Evolutionary conservation across 1,140 invertebrate species (phyloP), one percentile per base, ranked within the genome.

Genomic region (Drosophila erecta): DNA sequence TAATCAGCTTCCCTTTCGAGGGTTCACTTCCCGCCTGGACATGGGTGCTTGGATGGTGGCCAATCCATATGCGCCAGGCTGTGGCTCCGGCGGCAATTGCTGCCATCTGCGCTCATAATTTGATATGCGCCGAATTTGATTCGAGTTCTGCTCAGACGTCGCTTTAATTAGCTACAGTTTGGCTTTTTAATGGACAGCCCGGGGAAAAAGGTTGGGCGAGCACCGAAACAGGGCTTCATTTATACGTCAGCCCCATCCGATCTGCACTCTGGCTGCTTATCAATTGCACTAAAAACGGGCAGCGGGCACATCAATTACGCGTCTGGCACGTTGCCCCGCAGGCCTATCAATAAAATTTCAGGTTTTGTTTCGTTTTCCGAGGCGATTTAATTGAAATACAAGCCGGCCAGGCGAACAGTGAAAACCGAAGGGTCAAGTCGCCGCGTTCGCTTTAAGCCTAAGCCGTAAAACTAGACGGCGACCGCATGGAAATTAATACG

Each of bases 61-160:
- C 60, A 54, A 76, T 75, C 61, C 60, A 86, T 86, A 74, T 81
- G 78, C 76, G 81, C 81, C 81, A 86, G 74, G 78, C 81, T 81
- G 66, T 71, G 43, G 61, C 49, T 67, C 41, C 41, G 67, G 22
- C 56, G 57, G 62, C 81, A 81, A 87, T 86, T 86, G 83, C 79
- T 87, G 83, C 81, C 81, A 86, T 83, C 83, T 86, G 81, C 73
- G 84, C 76, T 83, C 83, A 86, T 86, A 86, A 86, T 87, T 86
- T 86, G 79, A 86, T 86, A 87, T 86, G 65, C 79, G 79, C 79
- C 65, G 79, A 86, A 86, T 86, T 86, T 86, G 79, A 89, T 87
- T 86, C 84, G 66, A 86, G 84, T 87, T 87, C 79, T 73, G 61
- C 65, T 62, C 49, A 58, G 72, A 55, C 73, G 55, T 76, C 59